Evolutionary conservation across 2,113 vertebrate species (phyloP).

Genomic region (Thymallus thymallus): DNA sequence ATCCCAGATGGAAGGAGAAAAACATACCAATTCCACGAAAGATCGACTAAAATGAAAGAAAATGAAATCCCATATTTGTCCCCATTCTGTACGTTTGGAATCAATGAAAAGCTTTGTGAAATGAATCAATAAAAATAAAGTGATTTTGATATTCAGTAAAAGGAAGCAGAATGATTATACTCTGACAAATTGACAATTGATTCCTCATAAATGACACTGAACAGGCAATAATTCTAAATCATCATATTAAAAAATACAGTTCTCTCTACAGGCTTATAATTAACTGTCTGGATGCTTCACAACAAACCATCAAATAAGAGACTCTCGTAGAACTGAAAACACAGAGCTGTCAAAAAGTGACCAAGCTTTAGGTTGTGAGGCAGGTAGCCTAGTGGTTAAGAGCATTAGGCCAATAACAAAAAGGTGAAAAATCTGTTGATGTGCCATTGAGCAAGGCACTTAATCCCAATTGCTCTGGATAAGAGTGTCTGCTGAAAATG

Average conservation of each 20-base stretch:
- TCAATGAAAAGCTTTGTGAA: not conserved
- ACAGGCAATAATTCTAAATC: not conserved
- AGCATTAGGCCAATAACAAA: not conserved
- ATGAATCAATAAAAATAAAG: not conserved
- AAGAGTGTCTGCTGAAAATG: not conserved
- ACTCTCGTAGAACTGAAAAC: not conserved
- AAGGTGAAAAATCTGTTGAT: not conserved
- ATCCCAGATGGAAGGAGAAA: conserved; percentile 11
- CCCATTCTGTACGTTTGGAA: no score
- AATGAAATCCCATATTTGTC: no score
- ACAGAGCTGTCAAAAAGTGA: not conserved
- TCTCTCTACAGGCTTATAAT: conserved; percentile 34
- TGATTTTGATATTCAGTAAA: not conserved
- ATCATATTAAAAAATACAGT: conserved; percentile 24
- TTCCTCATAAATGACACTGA: conserved; percentile 12
- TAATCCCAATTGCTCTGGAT: no score
- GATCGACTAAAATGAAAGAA: not conserved
- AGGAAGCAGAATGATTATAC: conserved; percentile 3
- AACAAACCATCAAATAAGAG: conserved; percentile 3
- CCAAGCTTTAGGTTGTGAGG: not conserved
- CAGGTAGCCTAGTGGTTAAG: not conserved
- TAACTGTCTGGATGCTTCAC: conserved; percentile 12
- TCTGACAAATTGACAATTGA: conserved; percentile 28
- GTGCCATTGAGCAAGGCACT: no score
- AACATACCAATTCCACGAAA: conserved; percentile 24